A percentile compares a stretch with the other conserved stretches of the same genome.
phyloP scores from a whole-genome alignment of 2,888 invertebrate genomes.

The Furcula furcula region DNA sequence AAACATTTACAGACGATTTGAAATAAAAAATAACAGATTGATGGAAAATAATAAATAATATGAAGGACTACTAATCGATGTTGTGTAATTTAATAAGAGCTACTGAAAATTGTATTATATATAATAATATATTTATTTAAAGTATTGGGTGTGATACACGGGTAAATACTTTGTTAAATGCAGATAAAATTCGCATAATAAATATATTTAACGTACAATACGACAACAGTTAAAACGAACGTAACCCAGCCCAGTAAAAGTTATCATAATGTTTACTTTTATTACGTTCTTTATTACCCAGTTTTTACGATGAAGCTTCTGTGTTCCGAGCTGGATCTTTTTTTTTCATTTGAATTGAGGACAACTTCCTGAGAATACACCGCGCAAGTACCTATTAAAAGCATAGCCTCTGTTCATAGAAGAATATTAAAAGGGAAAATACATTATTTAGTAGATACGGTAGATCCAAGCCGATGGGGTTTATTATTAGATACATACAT shows the following conservation, averaged over 20 bases:
- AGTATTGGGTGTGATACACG: no score
- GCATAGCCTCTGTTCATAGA: background rate
- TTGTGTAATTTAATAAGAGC: no score
- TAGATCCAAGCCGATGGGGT: background rate
- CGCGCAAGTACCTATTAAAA: background rate
- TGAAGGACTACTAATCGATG: no score
- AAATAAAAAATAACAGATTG: no score
- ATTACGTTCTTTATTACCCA: conserved; percentile 38
- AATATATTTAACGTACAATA: conserved; percentile 21
- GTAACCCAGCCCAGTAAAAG: conserved; percentile 32
- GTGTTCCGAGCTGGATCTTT: conserved; percentile 19
- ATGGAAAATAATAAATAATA: no score
- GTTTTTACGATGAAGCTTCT: conserved; percentile 33
- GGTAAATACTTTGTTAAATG: conserved; percentile 11
- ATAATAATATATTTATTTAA: no score
- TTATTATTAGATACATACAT: no score
- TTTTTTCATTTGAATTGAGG: conserved; percentile 31
- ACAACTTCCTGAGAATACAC: conserved; percentile 14
- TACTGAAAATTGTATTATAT: no score
- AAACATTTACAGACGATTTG: no score
- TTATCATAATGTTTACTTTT: conserved; percentile 48
- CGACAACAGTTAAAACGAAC: conserved; percentile 33
- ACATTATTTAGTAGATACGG: no score
- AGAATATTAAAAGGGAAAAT: background rate
- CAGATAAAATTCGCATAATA: conserved; percentile 28